Evolutionary conservation across 2,113 vertebrate species (phyloP).

Genomic region (Channa argus): DNA sequence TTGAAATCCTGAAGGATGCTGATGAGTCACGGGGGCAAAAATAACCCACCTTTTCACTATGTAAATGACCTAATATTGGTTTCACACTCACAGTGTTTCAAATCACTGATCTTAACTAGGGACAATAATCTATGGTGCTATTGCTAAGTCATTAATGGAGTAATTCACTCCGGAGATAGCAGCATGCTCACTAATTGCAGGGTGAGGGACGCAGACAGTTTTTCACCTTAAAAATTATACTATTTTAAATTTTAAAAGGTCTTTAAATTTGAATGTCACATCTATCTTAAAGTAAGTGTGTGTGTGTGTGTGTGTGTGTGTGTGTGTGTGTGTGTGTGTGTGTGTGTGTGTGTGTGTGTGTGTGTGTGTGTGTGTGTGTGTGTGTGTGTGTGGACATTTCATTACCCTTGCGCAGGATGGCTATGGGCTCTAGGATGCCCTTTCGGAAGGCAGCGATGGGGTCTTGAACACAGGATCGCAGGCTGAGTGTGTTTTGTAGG

Average conservation of each 20-base stretch:
- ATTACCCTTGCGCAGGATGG: conserved; percentile 90
- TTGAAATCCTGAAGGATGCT: conserved; percentile 63
- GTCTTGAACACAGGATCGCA: conserved; percentile 96
- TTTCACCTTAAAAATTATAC: conserved; percentile 35
- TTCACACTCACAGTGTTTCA: conserved; percentile 51
- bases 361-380: conserved; percentile 15
- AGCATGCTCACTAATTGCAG: conserved; percentile 27
- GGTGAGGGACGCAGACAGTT: conserved; percentile 33
- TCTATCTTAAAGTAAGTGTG: conserved; percentile 47
- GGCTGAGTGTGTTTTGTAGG: conserved; percentile 92
- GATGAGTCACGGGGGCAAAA: conserved; percentile 67
- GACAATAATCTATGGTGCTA: conserved; percentile 52
- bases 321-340: too few species aligned
- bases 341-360: too few species aligned
- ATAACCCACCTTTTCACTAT: conserved; percentile 59
- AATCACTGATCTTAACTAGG: conserved; percentile 65
- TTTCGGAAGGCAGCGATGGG: conserved; percentile 90
- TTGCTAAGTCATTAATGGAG: conserved; percentile 51
- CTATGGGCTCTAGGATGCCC: conserved; percentile 92
- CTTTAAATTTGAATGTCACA: conserved; percentile 57
- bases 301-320: conserved; percentile 30
- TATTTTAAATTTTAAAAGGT: conserved; percentile 49
- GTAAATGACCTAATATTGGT: conserved; percentile 69
- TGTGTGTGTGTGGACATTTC: conserved; percentile 33
- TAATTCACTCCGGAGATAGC: conserved; percentile 52